phyloP scores from a whole-genome alignment of 2,797 vertebrate species.

The Acomys russatus region DNA sequence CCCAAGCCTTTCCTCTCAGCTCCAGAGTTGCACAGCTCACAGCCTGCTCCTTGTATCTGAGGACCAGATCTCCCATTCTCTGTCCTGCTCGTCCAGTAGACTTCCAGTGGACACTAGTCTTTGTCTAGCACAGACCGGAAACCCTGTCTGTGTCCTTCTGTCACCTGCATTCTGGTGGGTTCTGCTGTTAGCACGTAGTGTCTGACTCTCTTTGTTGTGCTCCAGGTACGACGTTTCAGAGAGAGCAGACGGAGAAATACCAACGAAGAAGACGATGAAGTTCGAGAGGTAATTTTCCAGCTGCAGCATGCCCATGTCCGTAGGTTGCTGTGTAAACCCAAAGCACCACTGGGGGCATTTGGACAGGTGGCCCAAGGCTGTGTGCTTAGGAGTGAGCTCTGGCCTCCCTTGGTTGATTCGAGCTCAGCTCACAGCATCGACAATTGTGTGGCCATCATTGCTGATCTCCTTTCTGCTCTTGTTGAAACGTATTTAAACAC shows the following conservation, averaged over 20 bases:
- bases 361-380: neutral
- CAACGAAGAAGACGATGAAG: conserved; percentile 95
- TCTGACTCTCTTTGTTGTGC: conserved; percentile 26
- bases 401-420: neutral
- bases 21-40: neutral
- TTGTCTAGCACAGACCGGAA: neutral
- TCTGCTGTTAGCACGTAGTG: neutral
- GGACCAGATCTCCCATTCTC: neutral
- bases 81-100: neutral
- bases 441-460: neutral
- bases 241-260: conserved; percentile 94
- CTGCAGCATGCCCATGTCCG: neutral
- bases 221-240: conserved; percentile 93
- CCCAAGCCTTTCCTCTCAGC: neutral
- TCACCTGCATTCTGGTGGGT: neutral
- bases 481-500: neutral
- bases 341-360: neutral
- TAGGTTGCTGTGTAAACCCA: neutral
- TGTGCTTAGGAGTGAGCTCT: neutral
- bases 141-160: neutral
- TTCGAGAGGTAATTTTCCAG: conserved; percentile 91
- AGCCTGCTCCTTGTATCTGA: neutral
- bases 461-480: neutral
- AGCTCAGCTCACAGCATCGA: neutral
- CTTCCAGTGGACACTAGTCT: neutral